Evolutionary conservation across 2,113 vertebrate genomes (phyloP).

Genomic region (Leptobrachium leishanense): DNA sequence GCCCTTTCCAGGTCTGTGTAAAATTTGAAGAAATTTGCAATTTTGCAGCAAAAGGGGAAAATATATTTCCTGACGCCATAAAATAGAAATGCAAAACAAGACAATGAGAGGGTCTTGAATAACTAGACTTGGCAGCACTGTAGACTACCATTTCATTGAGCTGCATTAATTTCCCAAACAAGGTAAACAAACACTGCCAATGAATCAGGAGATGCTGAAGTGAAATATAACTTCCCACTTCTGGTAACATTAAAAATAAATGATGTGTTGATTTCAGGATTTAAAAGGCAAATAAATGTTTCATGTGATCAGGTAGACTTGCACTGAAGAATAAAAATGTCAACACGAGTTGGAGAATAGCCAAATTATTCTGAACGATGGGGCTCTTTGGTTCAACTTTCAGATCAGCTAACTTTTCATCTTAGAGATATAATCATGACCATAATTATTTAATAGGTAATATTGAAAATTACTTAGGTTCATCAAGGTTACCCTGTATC

Average conservation of each 20-base stretch:
- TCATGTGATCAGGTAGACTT: constrained; percentile 16
- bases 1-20: too few relatives aligned
- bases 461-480: too few relatives aligned
- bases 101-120: background rate
- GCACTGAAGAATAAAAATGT: background rate
- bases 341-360: background rate
- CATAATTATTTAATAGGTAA: too few relatives aligned
- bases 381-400: too few relatives aligned
- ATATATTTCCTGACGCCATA: too few relatives aligned
- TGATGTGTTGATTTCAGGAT: constrained; percentile 11
- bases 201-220: background rate
- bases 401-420: too few relatives aligned
- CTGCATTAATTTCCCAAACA: background rate
- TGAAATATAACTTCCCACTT: background rate
- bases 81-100: background rate
- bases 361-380: background rate
- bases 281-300: constrained; percentile 31
- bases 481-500: too few relatives aligned
- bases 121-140: background rate
- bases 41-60: background rate
- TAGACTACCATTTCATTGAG: background rate
- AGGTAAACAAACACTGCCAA: background rate
- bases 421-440: too few relatives aligned
- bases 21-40: background rate
- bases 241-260: constrained; percentile 2